phyloP scores from a whole-genome alignment of 37 sponge, comb jelly and placozoan genomes.

The Mnemiopsis leidyi region DNA sequence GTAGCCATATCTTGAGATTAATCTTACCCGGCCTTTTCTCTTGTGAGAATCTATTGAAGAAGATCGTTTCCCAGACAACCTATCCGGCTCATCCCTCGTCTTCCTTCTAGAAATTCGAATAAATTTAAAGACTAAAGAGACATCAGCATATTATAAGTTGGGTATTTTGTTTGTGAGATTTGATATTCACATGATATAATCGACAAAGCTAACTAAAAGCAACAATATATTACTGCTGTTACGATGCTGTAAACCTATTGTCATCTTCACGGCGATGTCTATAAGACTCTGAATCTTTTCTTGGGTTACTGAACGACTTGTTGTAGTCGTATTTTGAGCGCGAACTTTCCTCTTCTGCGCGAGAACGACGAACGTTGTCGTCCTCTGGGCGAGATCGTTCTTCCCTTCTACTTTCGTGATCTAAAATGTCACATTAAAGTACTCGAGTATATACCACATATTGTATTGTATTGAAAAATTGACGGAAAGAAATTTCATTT shows the following conservation, averaged over 20 bases:
- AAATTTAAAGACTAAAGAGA: no score
- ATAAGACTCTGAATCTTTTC: neutral
- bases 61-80: neutral
- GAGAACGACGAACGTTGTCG: neutral
- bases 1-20: no score
- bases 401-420: neutral
- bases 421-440: no score
- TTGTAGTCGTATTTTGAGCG: neutral
- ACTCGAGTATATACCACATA: no score
- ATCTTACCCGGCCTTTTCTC: neutral
- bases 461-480: no score
- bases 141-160: no score
- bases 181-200: no score
- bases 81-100: neutral
- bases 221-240: no score
- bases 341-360: neutral
- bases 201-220: no score
- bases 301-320: neutral
- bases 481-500: no score
- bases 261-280: neutral
- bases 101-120: neutral
- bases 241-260: neutral
- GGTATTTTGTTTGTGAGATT: no score
- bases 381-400: neutral
- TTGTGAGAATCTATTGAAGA: conserved; percentile 21